phyloP scores from a whole-genome alignment of 2,888 invertebrate species.

The Euplexia lucipara region DNA sequence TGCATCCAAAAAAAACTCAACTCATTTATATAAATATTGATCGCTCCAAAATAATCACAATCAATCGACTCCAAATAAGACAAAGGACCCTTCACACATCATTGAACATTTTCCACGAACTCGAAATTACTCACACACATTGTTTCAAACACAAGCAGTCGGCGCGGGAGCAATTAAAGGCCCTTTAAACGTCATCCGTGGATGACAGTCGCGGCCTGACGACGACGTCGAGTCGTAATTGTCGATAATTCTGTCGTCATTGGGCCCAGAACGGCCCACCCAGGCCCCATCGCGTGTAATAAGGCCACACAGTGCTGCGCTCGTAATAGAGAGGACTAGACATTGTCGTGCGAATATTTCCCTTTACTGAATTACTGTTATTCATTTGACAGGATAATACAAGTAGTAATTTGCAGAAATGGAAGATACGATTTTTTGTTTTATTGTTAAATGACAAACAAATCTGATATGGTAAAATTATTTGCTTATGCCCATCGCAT shows the following conservation, averaged over 20 bases:
- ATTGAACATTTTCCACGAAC: slow-evolving; percentile 57
- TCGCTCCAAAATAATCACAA: slow-evolving; percentile 33
- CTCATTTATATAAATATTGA: slow-evolving; percentile 44
- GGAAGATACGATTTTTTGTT: too few species aligned
- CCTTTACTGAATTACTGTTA: slow-evolving; percentile 1
- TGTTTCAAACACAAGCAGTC: slow-evolving; percentile 53
- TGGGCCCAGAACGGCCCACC: slow-evolving; percentile 67
- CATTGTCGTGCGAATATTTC: slow-evolving; percentile 22
- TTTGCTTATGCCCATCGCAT: too few species aligned
- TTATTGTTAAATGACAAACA: too few species aligned
- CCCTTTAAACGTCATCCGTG: slow-evolving; percentile 63
- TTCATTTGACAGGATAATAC: neutral
- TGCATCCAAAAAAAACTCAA: slow-evolving; percentile 2
- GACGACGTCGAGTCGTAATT: slow-evolving; percentile 72
- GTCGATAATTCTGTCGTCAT: slow-evolving; percentile 77
- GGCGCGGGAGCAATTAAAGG: slow-evolving; percentile 62
- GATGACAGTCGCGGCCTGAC: slow-evolving; percentile 67
- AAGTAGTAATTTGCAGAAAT: neutral
- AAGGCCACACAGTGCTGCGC: slow-evolving; percentile 51
- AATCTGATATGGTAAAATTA: too few species aligned
- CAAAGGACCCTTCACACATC: slow-evolving; percentile 50
- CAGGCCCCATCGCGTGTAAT: slow-evolving; percentile 61
- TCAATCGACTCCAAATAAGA: slow-evolving; percentile 51
- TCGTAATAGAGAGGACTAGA: slow-evolving; percentile 45
- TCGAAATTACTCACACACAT: slow-evolving; percentile 56